Percentiles rank a stretch among this genome's conserved stretches.
These are phyloP conservation scores for Motacilla tschutschensis DNA, from an alignment of 2,113 vertebrate genomes.

Conservation along the genomic window DNA sequence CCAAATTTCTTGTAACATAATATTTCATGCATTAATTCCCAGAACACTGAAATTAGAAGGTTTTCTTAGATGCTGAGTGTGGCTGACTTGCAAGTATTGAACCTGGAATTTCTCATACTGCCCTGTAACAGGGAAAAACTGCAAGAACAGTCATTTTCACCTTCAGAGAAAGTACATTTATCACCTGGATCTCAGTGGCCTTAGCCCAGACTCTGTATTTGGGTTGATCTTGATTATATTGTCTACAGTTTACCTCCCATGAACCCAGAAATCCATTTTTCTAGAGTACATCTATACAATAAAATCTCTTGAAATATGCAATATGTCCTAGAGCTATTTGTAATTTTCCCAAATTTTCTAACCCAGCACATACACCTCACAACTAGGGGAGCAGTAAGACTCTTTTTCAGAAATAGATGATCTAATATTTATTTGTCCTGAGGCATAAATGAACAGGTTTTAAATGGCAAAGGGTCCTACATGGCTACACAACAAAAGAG, in stretches of 20 bases:
- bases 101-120: not conserved
- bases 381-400: not conserved
- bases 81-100: accelerated
- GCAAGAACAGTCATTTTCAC: not conserved
- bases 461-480: not conserved
- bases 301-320: not conserved
- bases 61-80: not conserved
- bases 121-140: not conserved
- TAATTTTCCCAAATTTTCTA: not conserved
- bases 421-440: not conserved
- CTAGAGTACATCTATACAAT: not conserved
- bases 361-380: not conserved
- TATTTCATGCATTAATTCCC: not conserved
- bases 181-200: not conserved
- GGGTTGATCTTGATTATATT: not conserved
- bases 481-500: not conserved
- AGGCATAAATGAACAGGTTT: not conserved
- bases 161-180: not conserved
- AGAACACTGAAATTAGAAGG: not conserved
- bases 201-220: not conserved
- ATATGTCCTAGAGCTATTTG: not conserved
- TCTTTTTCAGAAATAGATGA: not conserved
- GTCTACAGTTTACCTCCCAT: not conserved
- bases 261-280: not conserved
- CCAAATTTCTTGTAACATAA: not conserved